phyloP scores from a whole-genome alignment of 2,888 invertebrate species.

The Nebria brevicollis region DNA sequence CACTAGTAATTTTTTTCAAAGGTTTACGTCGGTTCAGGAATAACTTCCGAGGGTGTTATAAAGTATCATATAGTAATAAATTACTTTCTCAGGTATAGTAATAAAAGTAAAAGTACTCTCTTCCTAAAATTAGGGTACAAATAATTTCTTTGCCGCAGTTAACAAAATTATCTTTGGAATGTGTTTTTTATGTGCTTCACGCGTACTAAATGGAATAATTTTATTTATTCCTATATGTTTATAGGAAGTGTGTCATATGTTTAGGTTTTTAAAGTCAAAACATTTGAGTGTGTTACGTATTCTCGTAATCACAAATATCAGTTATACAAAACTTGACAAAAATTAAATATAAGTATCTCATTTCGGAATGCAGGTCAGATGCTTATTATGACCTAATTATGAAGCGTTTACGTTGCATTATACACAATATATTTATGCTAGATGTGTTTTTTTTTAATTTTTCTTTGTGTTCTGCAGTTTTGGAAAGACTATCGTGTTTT shows the following conservation, averaged over 20 bases:
- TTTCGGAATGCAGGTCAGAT: slow-evolving; percentile 19
- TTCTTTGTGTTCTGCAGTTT: neutral
- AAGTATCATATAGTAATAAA: neutral
- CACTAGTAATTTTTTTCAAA: neutral
- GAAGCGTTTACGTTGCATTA: neutral
- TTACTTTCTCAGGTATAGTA: neutral
- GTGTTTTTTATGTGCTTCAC: neutral
- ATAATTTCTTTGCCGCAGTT: neutral
- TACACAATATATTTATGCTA: neutral
- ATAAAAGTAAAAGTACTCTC: neutral
- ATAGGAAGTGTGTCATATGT: slow-evolving; percentile 1
- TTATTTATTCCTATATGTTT: neutral
- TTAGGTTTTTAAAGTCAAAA: neutral
- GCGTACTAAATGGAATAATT: neutral
- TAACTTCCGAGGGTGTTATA: neutral
- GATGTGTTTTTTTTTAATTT: neutral
- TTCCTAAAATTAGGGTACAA: neutral
- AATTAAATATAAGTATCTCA: slow-evolving; percentile 11
- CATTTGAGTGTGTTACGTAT: neutral
- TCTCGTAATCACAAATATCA: neutral
- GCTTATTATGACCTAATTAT: slow-evolving; percentile 5
- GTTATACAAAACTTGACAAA: neutral
- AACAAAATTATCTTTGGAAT: neutral
- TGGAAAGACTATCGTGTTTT: neutral
- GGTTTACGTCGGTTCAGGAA: neutral